A percentile compares a stretch with the other conserved stretches of the same genome.
Evolutionary conservation across 2,888 invertebrate species (phyloP).

Genomic region (Meta bourneti): DNA sequence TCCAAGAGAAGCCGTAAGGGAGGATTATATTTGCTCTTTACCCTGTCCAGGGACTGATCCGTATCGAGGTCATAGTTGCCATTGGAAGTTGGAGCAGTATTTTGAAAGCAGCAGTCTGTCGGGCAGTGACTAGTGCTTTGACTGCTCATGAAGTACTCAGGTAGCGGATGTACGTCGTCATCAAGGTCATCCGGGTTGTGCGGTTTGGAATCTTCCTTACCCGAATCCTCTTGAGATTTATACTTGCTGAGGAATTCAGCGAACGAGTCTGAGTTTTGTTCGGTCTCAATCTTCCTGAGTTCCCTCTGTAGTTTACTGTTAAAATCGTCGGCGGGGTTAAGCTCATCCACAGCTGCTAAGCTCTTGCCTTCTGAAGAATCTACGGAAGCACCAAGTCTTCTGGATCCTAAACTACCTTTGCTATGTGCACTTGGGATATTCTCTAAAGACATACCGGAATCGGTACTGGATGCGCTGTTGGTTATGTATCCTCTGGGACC

Average conservation of each 20-base stretch:
- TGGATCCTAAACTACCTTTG: slow-evolving; percentile 27
- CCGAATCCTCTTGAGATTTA: neutral
- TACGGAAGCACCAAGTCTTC: slow-evolving; percentile 31
- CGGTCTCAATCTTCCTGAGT: neutral
- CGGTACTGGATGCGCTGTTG: neutral
- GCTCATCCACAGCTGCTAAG: slow-evolving; percentile 55
- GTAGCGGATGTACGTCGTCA: slow-evolving; percentile 34
- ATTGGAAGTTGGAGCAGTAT: neutral
- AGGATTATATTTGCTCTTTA: slow-evolving; percentile 53
- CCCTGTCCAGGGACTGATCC: slow-evolving; percentile 14
- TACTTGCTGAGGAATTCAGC: slow-evolving; percentile 43
- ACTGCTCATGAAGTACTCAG: slow-evolving; percentile 70
- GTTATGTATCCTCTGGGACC: slow-evolving; percentile 2
- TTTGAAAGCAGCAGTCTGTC: slow-evolving; percentile 30
- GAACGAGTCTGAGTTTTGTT: slow-evolving; percentile 13
- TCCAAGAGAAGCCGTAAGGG: slow-evolving; percentile 42
- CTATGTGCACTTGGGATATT: slow-evolving; percentile 19
- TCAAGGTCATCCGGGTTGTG: slow-evolving; percentile 11
- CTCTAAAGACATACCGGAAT: slow-evolving; percentile 23
- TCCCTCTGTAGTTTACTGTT: slow-evolving; percentile 9
- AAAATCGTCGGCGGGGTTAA: slow-evolving; percentile 24
- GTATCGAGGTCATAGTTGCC: neutral
- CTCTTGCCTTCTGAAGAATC: slow-evolving; percentile 35
- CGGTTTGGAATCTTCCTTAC: neutral
- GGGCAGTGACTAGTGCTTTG: slow-evolving; percentile 31